Evolutionary conservation across 2,113 vertebrate genomes (phyloP).

Genomic region (Junco hyemalis): DNA sequence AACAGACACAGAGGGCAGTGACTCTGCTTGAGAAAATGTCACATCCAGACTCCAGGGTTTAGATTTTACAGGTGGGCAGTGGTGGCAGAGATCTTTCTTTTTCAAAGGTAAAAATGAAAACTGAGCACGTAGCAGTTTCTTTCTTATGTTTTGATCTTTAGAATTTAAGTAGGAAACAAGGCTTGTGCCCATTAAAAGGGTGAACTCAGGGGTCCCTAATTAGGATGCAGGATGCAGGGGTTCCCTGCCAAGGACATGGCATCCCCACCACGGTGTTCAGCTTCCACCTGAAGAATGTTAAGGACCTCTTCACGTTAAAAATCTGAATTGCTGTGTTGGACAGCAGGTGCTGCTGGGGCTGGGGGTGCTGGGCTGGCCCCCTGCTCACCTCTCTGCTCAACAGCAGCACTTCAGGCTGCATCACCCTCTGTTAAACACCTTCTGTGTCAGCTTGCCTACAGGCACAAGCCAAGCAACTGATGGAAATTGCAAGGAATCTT

Average conservation of each 20-base stretch:
- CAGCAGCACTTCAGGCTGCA: not conserved
- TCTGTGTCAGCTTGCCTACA: not conserved
- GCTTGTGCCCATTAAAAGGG: not conserved
- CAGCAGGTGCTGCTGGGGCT: not conserved
- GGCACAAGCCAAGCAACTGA: not conserved
- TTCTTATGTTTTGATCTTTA: not conserved
- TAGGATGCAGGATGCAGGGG: not conserved
- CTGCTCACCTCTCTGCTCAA: not conserved
- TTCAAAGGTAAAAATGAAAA: not conserved
- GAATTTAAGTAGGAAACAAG: not conserved
- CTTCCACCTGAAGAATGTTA: not conserved
- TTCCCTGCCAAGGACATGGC: not conserved
- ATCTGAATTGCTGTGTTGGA: not conserved
- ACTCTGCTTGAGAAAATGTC: not conserved
- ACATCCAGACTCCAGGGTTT: not conserved
- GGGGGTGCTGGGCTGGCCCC: not conserved
- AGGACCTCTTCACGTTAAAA: not conserved
- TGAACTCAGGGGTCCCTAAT: not conserved
- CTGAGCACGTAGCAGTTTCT: not conserved
- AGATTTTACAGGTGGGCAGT: not conserved
- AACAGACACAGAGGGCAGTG: not conserved
- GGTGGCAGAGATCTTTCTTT: not conserved
- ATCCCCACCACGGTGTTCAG: not conserved
- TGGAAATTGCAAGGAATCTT: not conserved
- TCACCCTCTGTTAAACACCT: not conserved